Percentiles rank a stretch among this genome's conserved stretches.
phyloP scores from a whole-genome alignment of 1,140 invertebrate species.

The Drosophila eugracilis region DNA sequence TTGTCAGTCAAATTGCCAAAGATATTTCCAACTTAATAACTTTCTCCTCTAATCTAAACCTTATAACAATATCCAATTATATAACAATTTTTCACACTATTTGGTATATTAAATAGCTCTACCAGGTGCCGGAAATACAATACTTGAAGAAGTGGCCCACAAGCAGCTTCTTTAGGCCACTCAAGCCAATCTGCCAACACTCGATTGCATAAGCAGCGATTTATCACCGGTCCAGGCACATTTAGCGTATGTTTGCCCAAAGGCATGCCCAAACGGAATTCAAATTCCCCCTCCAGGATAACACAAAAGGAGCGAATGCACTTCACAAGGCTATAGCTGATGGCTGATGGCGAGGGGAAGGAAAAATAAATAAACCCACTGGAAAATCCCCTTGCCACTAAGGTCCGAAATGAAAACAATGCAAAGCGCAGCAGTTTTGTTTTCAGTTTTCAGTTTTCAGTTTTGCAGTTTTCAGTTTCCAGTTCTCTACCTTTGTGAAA shows the following conservation, averaged over 20 bases:
- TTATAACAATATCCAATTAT: not conserved
- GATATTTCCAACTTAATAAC: too few relatives aligned
- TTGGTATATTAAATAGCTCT: constrained; percentile 6
- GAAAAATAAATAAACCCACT: constrained; percentile 55
- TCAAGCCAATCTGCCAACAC: constrained; percentile 55
- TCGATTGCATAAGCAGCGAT: constrained; percentile 59
- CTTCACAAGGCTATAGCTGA: too few relatives aligned
- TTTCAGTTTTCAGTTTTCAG: constrained; percentile 59
- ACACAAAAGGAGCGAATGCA: constrained; percentile 51
- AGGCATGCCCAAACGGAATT: constrained; percentile 45
- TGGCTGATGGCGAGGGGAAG: too few relatives aligned
- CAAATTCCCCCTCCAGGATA: constrained; percentile 37
- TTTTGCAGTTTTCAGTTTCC: constrained; percentile 46
- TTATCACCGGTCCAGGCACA: constrained; percentile 64
- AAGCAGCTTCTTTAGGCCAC: constrained; percentile 38
- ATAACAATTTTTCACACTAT: not conserved
- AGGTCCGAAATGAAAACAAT: constrained; percentile 74
- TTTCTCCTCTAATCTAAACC: too few relatives aligned
- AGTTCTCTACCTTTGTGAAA: constrained; percentile 69
- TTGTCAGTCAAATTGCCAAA: too few relatives aligned
- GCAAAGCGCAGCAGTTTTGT: constrained; percentile 75
- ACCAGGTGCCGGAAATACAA: constrained; percentile 29
- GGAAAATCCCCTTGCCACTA: constrained; percentile 41
- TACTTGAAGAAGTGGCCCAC: constrained; percentile 31
- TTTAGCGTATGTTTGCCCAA: constrained; percentile 70